Evolutionary conservation across 2,113 vertebrate genomes (phyloP).

Genomic region (Perca flavescens): DNA sequence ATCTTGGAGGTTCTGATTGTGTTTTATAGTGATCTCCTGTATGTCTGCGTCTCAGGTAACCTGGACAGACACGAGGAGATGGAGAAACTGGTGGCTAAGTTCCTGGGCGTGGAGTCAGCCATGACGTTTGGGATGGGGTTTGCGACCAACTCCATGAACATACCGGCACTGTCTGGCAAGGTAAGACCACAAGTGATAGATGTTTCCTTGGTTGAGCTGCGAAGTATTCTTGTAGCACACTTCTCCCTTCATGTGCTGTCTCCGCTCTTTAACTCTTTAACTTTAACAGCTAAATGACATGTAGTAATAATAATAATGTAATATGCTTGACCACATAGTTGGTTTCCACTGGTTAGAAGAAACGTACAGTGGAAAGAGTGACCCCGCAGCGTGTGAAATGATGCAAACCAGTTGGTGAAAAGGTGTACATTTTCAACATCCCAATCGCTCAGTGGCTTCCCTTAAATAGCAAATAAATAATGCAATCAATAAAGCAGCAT

Average conservation of each 20-base stretch:
- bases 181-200: constrained; percentile 69
- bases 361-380: neutral
- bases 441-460: neutral
- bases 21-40: neutral
- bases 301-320: too few species aligned
- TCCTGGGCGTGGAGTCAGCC: constrained; percentile 94
- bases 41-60: constrained; percentile 86
- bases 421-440: neutral
- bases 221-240: neutral
- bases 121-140: constrained; percentile 97
- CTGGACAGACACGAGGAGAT: constrained; percentile 93
- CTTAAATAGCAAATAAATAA: neutral
- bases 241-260: neutral
- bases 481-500: neutral
- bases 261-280: neutral
- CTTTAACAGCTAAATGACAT: too few species aligned
- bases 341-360: neutral
- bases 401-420: neutral
- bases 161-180: constrained; percentile 93
- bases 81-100: constrained; percentile 90
- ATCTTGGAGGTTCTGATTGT: neutral
- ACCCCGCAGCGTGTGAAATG: constrained; percentile 1
- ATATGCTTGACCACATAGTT: neutral
- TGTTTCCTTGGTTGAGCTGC: neutral
- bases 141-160: constrained; percentile 98